These are phyloP conservation scores for Melanostoma mellinum DNA, from an alignment of 2,888 invertebrate genomes.

Conservation along the genomic window DNA sequence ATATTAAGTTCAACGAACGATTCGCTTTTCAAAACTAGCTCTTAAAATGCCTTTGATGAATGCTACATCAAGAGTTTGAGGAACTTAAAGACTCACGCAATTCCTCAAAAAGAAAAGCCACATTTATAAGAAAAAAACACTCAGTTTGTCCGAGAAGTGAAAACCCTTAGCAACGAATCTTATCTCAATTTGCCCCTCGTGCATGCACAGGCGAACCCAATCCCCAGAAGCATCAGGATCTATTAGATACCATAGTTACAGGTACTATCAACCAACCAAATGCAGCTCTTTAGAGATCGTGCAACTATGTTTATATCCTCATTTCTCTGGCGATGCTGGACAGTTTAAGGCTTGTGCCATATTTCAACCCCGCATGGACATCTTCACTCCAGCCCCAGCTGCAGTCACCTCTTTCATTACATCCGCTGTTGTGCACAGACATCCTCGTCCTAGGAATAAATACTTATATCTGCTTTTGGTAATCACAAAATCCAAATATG, in stretches of 20 bases:
- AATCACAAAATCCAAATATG: slow-evolving; percentile 74
- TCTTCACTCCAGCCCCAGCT: slow-evolving; percentile 51
- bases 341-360: slow-evolving; percentile 61
- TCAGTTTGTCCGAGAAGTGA: slow-evolving; percentile 30
- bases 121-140: background rate
- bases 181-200: slow-evolving; percentile 33
- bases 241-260: slow-evolving; percentile 19
- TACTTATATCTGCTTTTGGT: slow-evolving; percentile 57
- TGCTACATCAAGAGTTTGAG: no score
- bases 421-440: slow-evolving; percentile 9
- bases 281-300: background rate
- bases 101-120: no score
- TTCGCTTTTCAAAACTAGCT: no score
- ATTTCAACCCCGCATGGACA: slow-evolving; percentile 61
- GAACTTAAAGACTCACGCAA: no score
- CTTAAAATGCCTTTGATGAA: no score
- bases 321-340: slow-evolving; percentile 13
- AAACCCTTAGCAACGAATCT: background rate
- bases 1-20: no score
- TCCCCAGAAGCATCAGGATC: slow-evolving; percentile 32
- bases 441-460: background rate
- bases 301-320: slow-evolving; percentile 4
- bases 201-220: slow-evolving; percentile 17
- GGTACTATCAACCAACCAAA: slow-evolving; percentile 32
- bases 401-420: slow-evolving; percentile 58